Base-by-base conservation (phyloP, 2,113 vertebrate species). In the Callocephalon fimbriatum region DNA sequence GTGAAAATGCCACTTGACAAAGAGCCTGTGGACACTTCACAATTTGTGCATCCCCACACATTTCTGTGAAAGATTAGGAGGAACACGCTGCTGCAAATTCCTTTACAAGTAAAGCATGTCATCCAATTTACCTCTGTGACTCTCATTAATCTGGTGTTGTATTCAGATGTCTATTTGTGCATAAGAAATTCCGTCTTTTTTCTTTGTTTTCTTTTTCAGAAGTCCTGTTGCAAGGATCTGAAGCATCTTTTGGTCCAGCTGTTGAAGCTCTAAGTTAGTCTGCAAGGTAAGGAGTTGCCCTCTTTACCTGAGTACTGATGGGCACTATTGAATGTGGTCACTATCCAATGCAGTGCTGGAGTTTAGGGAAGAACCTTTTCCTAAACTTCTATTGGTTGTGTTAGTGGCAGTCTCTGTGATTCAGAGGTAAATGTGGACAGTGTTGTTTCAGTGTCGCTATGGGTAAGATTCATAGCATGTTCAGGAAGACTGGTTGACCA, bases 41-140 rank as follows among this genome's bases (percentile, higher is more conserved):
- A 51, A 12, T 79, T 83, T 62, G 50, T 79, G 35, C 37, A 84
- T 90, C 92, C 50, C 38, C 42, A 38, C 47, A 47, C 73, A 31
- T 92, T 70, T 86, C 84, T 71, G 42, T 67, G 51, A 77, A 74
- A 77, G 86, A 86, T 91, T 79, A 95, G 72, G 42, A 81, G 76
- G 54, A 84, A 20, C 29, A 6, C 53, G 70, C 20, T 10, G 42
- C 68, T 58, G 67, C n/a, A 70, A 76, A 94, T 77, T 92, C 86
- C 68, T 68, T 53, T 61, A 72, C 23, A 53, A 67, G 14, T 11
- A 67, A 31, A 26, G 10, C 35, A 45, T 35, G 51, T 67, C 66
- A 56, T 72, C 73, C 80, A 68, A 0, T 4, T 76, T 51, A n/a
- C 13, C 86, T 54, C 54, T 40, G 31, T n/a, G 73, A 22, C 6